Evolutionary conservation across 2,888 invertebrate genomes (phyloP).

Genomic region (Xylophagus ater): DNA sequence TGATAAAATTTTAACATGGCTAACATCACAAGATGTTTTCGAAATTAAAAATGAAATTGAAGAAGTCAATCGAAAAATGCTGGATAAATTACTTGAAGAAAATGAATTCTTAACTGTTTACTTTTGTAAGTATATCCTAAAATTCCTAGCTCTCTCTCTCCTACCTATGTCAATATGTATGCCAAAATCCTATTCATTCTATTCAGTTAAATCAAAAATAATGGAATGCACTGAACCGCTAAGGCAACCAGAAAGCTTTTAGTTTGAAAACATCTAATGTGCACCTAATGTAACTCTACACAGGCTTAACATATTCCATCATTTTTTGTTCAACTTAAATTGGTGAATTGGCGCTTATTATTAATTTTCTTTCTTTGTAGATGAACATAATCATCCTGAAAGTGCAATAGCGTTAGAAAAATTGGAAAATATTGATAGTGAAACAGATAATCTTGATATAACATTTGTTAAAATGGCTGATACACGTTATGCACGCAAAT

Average conservation of each 20-base stretch:
- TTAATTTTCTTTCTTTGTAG: constrained; percentile 40
- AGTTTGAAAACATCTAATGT: too few relatives aligned
- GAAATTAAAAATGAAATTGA: constrained; percentile 95
- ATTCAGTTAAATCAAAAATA: too few relatives aligned
- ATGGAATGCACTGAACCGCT: too few relatives aligned
- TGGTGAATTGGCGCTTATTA: too few relatives aligned
- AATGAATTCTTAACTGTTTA: constrained; percentile 92
- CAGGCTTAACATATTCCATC: too few relatives aligned
- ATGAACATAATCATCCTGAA: constrained; percentile 67
- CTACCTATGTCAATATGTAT: too few relatives aligned
- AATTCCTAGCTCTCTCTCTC: too few relatives aligned
- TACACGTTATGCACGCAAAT: constrained; percentile 80
- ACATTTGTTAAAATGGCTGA: constrained; percentile 92
- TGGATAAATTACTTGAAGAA: constrained; percentile 87
- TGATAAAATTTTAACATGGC: constrained; percentile 74
- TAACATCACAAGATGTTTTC: constrained; percentile 89
- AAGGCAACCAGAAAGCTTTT: too few relatives aligned
- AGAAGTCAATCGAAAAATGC: constrained; percentile 92
- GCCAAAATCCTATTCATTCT: too few relatives aligned
- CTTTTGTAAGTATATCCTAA: constrained; percentile 71
- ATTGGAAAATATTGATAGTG: constrained; percentile 87
- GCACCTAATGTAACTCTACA: too few relatives aligned
- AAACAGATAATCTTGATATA: constrained; percentile 87
- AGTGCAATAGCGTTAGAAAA: constrained; percentile 74
- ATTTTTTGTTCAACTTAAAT: too few relatives aligned